These are phyloP conservation scores for Triops longicaudatus DNA, from an alignment of 1,140 invertebrate genomes.

Conservation along the genomic window DNA sequence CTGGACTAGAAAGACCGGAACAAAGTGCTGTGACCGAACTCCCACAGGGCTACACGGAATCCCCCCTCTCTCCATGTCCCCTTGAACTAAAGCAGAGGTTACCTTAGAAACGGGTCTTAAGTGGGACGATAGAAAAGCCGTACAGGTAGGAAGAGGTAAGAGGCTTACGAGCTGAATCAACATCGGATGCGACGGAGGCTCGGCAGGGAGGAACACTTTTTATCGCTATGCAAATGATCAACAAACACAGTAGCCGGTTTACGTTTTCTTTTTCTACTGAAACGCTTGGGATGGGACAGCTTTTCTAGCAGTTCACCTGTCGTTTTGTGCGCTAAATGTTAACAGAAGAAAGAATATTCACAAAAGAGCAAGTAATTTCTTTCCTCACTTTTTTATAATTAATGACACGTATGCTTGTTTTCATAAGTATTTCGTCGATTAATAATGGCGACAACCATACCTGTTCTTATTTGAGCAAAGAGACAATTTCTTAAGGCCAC, in stretches of 20 bases:
- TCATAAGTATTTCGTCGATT: too few relatives aligned
- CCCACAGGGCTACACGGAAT: neutral
- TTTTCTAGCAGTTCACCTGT: too few relatives aligned
- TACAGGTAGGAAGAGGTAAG: neutral
- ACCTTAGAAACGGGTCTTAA: slow-evolving; percentile 15
- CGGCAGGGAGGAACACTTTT: neutral
- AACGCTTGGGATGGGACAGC: too few relatives aligned
- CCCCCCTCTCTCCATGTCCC: too few relatives aligned
- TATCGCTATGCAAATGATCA: slow-evolving; percentile 2
- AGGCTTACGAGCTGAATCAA: slow-evolving; percentile 14
- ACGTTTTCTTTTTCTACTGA: neutral
- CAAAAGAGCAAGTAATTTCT: too few relatives aligned
- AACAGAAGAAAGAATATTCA: too few relatives aligned
- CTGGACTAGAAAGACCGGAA: neutral
- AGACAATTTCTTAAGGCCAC: too few relatives aligned
- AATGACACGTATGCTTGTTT: too few relatives aligned
- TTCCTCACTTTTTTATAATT: too few relatives aligned
- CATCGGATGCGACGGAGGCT: neutral
- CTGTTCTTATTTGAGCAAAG: too few relatives aligned
- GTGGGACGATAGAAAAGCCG: neutral
- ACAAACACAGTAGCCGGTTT: slow-evolving; percentile 11
- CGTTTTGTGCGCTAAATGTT: too few relatives aligned
- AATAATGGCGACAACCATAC: too few relatives aligned
- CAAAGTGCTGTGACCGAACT: neutral
- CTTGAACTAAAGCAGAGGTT: neutral